These are phyloP conservation scores for Lepidiolamprologus cunningtoni DNA, from an alignment of 2,113 vertebrate species.

Conservation along the genomic window DNA sequence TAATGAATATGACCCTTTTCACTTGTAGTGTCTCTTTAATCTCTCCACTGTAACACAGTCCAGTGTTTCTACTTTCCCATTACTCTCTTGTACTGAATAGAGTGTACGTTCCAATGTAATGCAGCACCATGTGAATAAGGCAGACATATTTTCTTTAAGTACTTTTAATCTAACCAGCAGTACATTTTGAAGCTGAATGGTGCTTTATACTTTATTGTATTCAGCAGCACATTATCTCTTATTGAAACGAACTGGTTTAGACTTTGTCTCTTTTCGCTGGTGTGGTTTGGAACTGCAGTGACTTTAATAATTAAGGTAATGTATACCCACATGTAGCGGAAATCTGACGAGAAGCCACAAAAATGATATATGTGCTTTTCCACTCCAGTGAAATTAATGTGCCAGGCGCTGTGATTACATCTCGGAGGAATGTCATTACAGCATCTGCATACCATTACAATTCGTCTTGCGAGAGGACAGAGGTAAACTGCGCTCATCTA, in stretches of 20 bases:
- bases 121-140: neutral
- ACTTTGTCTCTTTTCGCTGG: neutral
- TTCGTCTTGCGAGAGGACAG: constrained; percentile 44
- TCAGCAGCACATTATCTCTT: neutral
- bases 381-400: constrained; percentile 41
- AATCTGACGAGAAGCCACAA: constrained; percentile 34
- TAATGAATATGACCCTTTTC: neutral
- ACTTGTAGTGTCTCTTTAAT: neutral
- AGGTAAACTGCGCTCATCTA: constrained; percentile 44
- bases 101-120: neutral
- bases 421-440: constrained; percentile 42
- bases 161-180: neutral
- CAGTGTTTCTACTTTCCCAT: neutral
- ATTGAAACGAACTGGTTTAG: neutral
- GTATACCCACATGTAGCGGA: neutral
- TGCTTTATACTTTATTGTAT: neutral
- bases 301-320: constrained; percentile 44
- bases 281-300: neutral
- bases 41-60: neutral
- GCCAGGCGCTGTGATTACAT: constrained; percentile 33
- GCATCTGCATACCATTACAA: constrained; percentile 49
- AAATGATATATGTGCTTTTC: constrained; percentile 50
- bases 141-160: neutral
- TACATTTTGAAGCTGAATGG: neutral
- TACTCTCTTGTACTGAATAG: neutral